These are phyloP conservation scores for Phalacrocorax brasilianus DNA, from an alignment of 2,113 vertebrate species.

Conservation along the genomic window DNA sequence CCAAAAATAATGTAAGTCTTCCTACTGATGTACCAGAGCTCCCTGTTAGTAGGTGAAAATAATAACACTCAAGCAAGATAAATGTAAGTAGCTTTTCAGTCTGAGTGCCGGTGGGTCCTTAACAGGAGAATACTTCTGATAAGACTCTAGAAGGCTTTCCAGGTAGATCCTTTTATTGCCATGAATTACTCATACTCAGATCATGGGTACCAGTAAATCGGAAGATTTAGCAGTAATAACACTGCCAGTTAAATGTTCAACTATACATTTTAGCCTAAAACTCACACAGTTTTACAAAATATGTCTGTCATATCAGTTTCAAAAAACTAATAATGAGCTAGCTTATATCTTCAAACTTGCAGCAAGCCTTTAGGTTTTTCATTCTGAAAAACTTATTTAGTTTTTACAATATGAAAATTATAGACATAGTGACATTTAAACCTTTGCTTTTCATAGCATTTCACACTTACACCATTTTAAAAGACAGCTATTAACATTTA, in stretches of 20 bases:
- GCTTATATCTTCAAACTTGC: conserved; percentile 64
- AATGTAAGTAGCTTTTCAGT: neutral
- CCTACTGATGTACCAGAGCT: neutral
- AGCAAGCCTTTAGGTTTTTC: conserved; percentile 56
- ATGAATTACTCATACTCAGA: neutral
- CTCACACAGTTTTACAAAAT: conserved; percentile 55
- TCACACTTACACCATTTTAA: conserved; percentile 80
- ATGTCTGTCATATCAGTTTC: conserved; percentile 52
- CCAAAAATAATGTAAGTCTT: neutral
- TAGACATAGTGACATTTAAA: conserved; percentile 81
- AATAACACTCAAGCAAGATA: neutral
- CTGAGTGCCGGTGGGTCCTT: neutral
- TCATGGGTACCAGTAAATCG: neutral
- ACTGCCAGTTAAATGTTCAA: neutral
- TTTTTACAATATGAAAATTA: conserved; percentile 79
- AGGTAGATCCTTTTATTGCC: neutral
- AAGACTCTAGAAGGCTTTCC: neutral
- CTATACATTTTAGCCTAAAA: conserved; percentile 44
- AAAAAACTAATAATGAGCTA: conserved; percentile 40
- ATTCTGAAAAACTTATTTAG: conserved; percentile 69
- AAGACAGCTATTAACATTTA: conserved; percentile 85
- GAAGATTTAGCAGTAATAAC: neutral
- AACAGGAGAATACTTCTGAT: neutral
- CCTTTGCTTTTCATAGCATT: conserved; percentile 83
- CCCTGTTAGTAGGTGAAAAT: neutral